These are phyloP conservation scores for Mastacembelus armatus DNA, from an alignment of 2,797 vertebrate species.

Conservation along the genomic window DNA sequence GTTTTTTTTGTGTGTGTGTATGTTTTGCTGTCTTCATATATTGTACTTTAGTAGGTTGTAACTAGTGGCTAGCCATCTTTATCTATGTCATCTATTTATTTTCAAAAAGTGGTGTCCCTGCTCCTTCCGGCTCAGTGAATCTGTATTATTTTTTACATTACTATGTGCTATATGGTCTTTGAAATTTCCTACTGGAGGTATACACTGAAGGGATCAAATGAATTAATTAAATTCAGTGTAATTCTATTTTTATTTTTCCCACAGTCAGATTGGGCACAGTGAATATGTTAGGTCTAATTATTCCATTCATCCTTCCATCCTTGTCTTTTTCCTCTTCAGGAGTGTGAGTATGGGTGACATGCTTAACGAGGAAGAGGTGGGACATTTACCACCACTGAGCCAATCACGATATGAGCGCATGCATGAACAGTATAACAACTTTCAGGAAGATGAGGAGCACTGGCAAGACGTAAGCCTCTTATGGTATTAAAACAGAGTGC, in stretches of 20 bases:
- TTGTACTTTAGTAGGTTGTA: not conserved
- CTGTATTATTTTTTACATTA: no score
- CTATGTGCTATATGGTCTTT: no score
- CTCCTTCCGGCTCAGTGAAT: slow-evolving; percentile 1
- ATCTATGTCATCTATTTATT: not conserved
- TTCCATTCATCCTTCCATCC: not conserved
- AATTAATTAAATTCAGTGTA: not conserved
- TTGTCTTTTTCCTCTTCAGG: slow-evolving; percentile 75
- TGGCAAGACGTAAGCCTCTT: slow-evolving; percentile 93
- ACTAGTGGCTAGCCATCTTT: not conserved
- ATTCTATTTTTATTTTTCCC: slow-evolving; percentile 4
- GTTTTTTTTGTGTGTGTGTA: slow-evolving; percentile 32
- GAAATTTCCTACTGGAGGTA: not conserved
- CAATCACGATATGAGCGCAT: slow-evolving; percentile 91
- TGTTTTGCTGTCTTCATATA: slow-evolving; percentile 14
- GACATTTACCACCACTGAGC: slow-evolving; percentile 85
- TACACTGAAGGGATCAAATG: not conserved
- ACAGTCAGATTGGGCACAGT: not conserved
- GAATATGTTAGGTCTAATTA: not conserved
- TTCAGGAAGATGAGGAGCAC: slow-evolving; percentile 92
- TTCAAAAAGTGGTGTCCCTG: not conserved
- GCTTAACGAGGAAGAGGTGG: slow-evolving; percentile 90
- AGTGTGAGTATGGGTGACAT: slow-evolving; percentile 96
- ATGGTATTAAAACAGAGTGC: not conserved
- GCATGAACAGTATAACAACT: slow-evolving; percentile 89